Evolutionary conservation across 2,888 invertebrate species (phyloP).

Genomic region (Ceriagrion tenellum): DNA sequence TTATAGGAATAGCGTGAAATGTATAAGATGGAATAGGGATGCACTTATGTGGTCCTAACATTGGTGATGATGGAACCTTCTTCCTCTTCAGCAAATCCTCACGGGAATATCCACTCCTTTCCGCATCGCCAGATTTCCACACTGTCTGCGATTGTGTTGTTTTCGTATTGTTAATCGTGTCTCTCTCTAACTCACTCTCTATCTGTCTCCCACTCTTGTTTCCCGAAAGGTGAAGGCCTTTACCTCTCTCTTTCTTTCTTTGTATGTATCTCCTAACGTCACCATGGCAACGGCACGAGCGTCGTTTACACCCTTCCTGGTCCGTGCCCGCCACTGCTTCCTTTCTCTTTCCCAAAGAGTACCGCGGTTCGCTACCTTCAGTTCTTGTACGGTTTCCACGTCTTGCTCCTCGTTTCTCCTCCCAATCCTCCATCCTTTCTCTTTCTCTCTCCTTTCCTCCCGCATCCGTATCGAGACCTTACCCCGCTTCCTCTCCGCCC

Average conservation of each 20-base stretch:
- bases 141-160: conserved; percentile 50
- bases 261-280: background rate
- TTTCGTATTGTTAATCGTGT: background rate
- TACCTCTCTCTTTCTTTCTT: background rate
- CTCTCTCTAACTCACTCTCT: too few species aligned
- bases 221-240: conserved; percentile 44
- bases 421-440: background rate
- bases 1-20: too few species aligned
- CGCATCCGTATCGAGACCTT: background rate
- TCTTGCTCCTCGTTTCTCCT: too few species aligned
- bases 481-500: background rate
- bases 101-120: too few species aligned
- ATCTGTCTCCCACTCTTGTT: conserved; percentile 12
- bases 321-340: background rate
- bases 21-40: too few species aligned
- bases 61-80: too few species aligned
- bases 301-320: background rate
- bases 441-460: conserved; percentile 6
- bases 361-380: background rate
- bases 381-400: background rate
- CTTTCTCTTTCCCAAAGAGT: background rate
- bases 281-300: conserved; percentile 58
- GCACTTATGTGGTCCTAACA: too few species aligned
- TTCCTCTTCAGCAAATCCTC: too few species aligned
- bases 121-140: too few species aligned